phyloP scores from a whole-genome alignment of 2,797 vertebrate species.

The Macropodus opercularis region DNA sequence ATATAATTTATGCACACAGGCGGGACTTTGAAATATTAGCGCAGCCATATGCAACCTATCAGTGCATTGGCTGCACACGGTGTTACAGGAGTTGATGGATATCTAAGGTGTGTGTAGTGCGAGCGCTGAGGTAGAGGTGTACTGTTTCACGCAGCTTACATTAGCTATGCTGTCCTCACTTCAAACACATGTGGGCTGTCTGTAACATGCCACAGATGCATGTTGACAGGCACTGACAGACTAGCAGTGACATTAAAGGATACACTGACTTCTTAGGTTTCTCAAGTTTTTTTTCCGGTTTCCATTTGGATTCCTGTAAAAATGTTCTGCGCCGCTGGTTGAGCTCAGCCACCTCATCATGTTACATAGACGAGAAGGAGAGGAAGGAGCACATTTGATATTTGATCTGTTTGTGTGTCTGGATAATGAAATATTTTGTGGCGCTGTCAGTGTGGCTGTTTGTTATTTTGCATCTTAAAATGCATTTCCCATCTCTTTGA shows the following conservation, averaged over 20 bases:
- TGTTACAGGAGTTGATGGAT: conserved; percentile 60
- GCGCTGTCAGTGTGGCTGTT: conserved; percentile 53
- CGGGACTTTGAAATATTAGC: conserved; percentile 57
- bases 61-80: conserved; percentile 33
- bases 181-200: conserved; percentile 67
- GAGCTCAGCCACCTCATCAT: conserved; percentile 66
- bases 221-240: conserved; percentile 70
- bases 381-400: conserved; percentile 66
- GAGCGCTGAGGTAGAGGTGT: conserved; percentile 41
- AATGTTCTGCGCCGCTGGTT: conserved; percentile 65
- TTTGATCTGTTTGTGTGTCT: conserved; percentile 68
- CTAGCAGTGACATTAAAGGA: conserved; percentile 72
- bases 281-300: conserved; percentile 49
- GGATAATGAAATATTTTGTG: conserved; percentile 69
- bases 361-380: conserved; percentile 64
- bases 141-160: conserved; percentile 66
- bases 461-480: conserved; percentile 69
- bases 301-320: conserved; percentile 63
- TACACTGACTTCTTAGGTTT: conserved; percentile 68
- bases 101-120: conserved; percentile 43
- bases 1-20: conserved; percentile 26
- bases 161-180: conserved; percentile 69
- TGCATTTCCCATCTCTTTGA: conserved; percentile 59
- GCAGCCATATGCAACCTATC: conserved; percentile 58
- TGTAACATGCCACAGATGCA: conserved; percentile 61